Base-by-base conservation (phyloP, 2,797 vertebrate species). In the Crenichthys baileyi region DNA sequence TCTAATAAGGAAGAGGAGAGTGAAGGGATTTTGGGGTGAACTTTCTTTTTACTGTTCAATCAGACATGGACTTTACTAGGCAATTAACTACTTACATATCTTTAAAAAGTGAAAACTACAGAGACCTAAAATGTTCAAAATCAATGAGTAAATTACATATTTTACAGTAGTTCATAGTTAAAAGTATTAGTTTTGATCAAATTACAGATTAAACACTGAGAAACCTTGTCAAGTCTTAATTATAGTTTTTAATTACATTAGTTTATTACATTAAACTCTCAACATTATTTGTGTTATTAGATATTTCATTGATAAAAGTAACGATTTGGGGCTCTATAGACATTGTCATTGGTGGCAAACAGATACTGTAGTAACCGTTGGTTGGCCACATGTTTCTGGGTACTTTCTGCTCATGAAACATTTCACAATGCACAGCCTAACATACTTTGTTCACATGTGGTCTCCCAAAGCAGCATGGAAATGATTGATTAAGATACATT, bases 1-100 rank as follows among this genome's bases (percentile, higher is more conserved):
- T 81, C 81, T 85, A 68, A 83, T 75, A 79, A 60, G 72, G 78
- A 46, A 85, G 80, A 80, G 58, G 70, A 87, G 72, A 79, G 78
- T 7, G 68, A 78, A 80, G 72, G n/a, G 73, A 82, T 70, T 80
- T 84, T 55, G 72, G 26, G 78, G 70, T 70, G 9, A 44, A 11
- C 11, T 24, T 65, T 39, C 63, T 67, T 67, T 70, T 70, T 70
- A n/a, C 24, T 46, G 67, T 46, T 41, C 41, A 26, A 46, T 46
- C 6, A 16, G 26, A 29, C 58, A 13, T 1, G 2, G 67, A 70
- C 46, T 67, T 68, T 44, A 44, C 4, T 6, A 2, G 11, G 22
- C 9, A 44, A 68, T 16, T 46, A 39, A 39, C 18, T 22, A 18
- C 31, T 22, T 9, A 36, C 36, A 36, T 36, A 65, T 8, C 41